A percentile compares a stretch with the other conserved stretches of the same genome.
phyloP scores from a whole-genome alignment of 2,888 invertebrate genomes.

The Leucoma salicis region DNA sequence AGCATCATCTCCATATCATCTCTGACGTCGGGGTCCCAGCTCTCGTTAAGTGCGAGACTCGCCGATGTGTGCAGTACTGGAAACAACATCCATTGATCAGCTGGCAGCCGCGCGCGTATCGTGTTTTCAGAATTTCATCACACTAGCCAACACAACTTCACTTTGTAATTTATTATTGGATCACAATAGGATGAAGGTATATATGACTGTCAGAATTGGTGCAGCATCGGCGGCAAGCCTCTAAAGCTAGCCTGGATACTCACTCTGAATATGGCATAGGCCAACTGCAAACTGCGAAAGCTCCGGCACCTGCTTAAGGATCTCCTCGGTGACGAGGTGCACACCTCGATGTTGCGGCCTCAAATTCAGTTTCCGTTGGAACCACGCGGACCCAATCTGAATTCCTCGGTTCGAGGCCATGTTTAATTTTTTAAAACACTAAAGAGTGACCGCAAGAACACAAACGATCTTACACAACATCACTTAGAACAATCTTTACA shows the following conservation, averaged over 20 bases:
- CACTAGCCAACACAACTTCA: constrained; percentile 29
- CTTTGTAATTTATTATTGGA: constrained; percentile 27
- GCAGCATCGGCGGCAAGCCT: constrained; percentile 65
- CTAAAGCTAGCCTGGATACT: constrained; percentile 73
- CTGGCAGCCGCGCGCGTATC: constrained; percentile 40
- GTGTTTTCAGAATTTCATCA: constrained; percentile 19
- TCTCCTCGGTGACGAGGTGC: constrained; percentile 98
- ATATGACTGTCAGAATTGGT: constrained; percentile 61
- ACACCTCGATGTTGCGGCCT: constrained; percentile 98
- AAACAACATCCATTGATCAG: constrained; percentile 70
- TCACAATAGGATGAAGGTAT: constrained; percentile 45
- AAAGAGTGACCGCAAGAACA: constrained; percentile 78
- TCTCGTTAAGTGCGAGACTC: constrained; percentile 98
- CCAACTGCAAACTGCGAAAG: constrained; percentile 97
- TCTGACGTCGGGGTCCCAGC: constrained; percentile 98
- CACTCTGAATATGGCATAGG: constrained; percentile 98
- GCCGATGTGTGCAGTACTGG: constrained; percentile 98
- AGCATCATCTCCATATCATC: constrained; percentile 99
- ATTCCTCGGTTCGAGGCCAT: constrained; percentile 95
- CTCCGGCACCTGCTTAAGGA: constrained; percentile 96
- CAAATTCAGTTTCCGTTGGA: constrained; percentile 98
- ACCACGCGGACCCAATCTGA: constrained; percentile 98
- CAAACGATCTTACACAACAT: constrained; percentile 81
- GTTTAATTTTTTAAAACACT: constrained; percentile 83
- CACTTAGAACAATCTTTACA: constrained; percentile 79